phyloP scores from a whole-genome alignment of 2,888 invertebrate species.

The Agrenia bidenticulata region DNA sequence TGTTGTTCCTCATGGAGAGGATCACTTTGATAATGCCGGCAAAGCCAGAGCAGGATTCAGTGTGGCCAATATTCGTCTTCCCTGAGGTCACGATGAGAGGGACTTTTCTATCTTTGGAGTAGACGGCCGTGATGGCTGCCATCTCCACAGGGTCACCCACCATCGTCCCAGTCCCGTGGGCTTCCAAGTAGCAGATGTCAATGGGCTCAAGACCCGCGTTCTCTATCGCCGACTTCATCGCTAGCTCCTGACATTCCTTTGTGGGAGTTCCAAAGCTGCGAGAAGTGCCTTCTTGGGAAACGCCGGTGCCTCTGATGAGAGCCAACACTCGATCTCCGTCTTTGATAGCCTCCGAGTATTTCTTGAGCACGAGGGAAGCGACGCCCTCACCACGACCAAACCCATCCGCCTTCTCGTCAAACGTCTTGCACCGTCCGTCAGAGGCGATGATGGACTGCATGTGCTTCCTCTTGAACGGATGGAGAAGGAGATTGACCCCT shows the following conservation, averaged over 20 bases:
- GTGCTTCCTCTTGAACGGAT: slow-evolving; percentile 31
- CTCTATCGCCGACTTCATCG: slow-evolving; percentile 29
- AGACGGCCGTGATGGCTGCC: slow-evolving; percentile 30
- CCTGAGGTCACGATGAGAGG: slow-evolving; percentile 37
- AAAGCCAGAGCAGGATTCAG: slow-evolving; percentile 34
- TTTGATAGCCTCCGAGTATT: slow-evolving; percentile 26
- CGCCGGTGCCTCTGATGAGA: slow-evolving; percentile 30
- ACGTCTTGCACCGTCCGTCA: slow-evolving; percentile 39
- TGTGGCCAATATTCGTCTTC: slow-evolving; percentile 39
- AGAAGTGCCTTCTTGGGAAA: slow-evolving; percentile 32
- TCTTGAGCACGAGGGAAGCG: slow-evolving; percentile 28
- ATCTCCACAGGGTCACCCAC: slow-evolving; percentile 42
- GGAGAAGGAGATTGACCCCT: slow-evolving; percentile 37
- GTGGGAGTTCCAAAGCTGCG: slow-evolving; percentile 39
- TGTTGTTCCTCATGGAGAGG: slow-evolving; percentile 34
- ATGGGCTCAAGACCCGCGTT: slow-evolving; percentile 75
- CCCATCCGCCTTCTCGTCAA: slow-evolving; percentile 38
- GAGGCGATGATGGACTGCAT: slow-evolving; percentile 23
- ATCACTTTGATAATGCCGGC: slow-evolving; percentile 38
- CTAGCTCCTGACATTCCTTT: slow-evolving; percentile 26
- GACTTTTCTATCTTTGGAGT: slow-evolving; percentile 21
- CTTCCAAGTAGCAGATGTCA: slow-evolving; percentile 88
- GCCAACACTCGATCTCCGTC: slow-evolving; percentile 28
- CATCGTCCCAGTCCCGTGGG: slow-evolving; percentile 97
- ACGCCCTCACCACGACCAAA: slow-evolving; percentile 35